A percentile compares a stretch with the other conserved stretches of the same genome.
These are phyloP conservation scores for Trogon melanurus DNA, from an alignment of 2,113 vertebrate genomes.

Conservation along the genomic window DNA sequence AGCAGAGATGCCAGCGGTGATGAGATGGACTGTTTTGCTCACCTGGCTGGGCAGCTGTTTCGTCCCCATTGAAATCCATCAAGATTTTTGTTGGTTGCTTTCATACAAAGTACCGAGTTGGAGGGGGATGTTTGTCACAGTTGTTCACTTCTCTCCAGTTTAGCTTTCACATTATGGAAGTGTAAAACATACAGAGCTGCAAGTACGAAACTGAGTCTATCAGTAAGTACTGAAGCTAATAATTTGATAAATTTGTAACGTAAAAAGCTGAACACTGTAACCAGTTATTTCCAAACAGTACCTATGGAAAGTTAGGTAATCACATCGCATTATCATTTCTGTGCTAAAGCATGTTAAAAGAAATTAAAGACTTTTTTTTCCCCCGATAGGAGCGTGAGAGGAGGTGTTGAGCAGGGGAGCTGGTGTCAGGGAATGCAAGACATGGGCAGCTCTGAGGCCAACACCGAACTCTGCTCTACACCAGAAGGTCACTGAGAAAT, in stretches of 20 bases:
- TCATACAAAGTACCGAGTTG: constrained; percentile 36
- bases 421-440: background rate
- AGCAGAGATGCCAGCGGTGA: background rate
- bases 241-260: background rate
- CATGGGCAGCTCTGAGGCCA: accelerated
- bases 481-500: background rate
- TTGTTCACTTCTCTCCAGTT: constrained; percentile 40
- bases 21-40: constrained; percentile 34
- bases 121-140: constrained; percentile 35
- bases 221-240: background rate
- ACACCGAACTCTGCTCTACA: background rate
- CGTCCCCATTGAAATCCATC: constrained; percentile 50
- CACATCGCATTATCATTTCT: background rate
- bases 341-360: background rate
- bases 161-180: constrained; percentile 35
- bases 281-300: background rate
- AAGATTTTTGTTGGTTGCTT: constrained; percentile 38
- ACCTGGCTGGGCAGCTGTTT: constrained; percentile 59
- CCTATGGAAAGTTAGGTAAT: background rate
- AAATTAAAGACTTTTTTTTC: background rate
- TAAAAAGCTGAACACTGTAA: background rate
- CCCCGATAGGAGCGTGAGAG: background rate
- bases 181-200: constrained; percentile 53
- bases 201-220: background rate
- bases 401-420: background rate